These are phyloP conservation scores for Drosophila recens DNA, from an alignment of 2,888 invertebrate genomes.

Conservation along the genomic window DNA sequence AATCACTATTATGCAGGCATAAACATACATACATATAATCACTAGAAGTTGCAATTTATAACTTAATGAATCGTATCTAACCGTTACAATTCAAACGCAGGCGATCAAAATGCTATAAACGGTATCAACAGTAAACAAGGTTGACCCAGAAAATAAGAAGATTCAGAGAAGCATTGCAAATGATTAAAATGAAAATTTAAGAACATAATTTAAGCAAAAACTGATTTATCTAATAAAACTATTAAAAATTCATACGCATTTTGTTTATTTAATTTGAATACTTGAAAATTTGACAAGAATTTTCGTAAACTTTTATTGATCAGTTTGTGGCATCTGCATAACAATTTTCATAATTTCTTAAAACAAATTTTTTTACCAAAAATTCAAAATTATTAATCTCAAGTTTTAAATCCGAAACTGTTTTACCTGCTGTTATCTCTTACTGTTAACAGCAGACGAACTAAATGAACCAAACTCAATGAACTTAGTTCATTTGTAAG, in stretches of 20 bases:
- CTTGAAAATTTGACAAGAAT: not conserved
- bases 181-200: slow-evolving; percentile 51
- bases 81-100: slow-evolving; percentile 17
- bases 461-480: not conserved
- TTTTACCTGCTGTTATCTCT: too few relatives aligned
- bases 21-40: slow-evolving; percentile 10
- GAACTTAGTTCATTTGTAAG: not conserved
- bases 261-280: not conserved
- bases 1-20: slow-evolving; percentile 44
- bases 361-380: too few relatives aligned
- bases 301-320: not conserved
- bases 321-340: too few relatives aligned
- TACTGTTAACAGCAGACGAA: not conserved
- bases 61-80: slow-evolving; percentile 25
- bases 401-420: too few relatives aligned
- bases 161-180: slow-evolving; percentile 44
- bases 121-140: slow-evolving; percentile 18
- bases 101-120: slow-evolving; percentile 15
- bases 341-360: too few relatives aligned
- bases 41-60: slow-evolving; percentile 28
- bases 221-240: slow-evolving; percentile 66
- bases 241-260: slow-evolving; percentile 31
- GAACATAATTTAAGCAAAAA: slow-evolving; percentile 59
- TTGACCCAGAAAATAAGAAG: slow-evolving; percentile 26
- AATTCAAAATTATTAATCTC: too few relatives aligned